Percentiles rank a stretch among this genome's conserved stretches.
Conservation (phyloP, 2,888 invertebrate species). For the Pandemis cinnamomeana region DNA sequence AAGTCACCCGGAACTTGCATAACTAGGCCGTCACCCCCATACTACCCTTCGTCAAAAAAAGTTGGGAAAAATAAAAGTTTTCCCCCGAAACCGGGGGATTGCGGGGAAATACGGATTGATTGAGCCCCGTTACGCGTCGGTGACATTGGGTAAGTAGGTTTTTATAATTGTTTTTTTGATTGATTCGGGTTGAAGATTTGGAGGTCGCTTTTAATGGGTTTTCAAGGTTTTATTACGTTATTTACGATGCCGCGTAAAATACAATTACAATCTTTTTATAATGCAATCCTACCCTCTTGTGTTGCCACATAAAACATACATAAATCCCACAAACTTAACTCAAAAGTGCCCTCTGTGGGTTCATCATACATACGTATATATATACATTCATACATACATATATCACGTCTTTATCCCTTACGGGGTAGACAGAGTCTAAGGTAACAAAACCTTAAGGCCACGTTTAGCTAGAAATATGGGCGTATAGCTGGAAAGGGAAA, state of each 20-base stretch:
- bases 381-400: too few relatives aligned
- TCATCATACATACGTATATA: too few relatives aligned
- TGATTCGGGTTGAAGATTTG: conserved; percentile 5
- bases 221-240: neutral
- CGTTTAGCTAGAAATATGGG: too few relatives aligned
- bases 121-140: conserved; percentile 42
- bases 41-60: conserved; percentile 73
- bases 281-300: too few relatives aligned
- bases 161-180: conserved; percentile 38
- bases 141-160: conserved; percentile 20
- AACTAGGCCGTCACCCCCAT: conserved; percentile 55
- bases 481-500: too few relatives aligned
- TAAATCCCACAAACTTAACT: too few relatives aligned
- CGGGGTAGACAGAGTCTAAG: too few relatives aligned
- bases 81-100: conserved; percentile 50
- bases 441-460: too few relatives aligned
- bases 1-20: conserved; percentile 45
- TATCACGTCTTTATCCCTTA: too few relatives aligned
- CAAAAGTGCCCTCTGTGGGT: too few relatives aligned
- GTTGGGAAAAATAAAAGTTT: conserved; percentile 67
- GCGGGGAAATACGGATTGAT: conserved; percentile 66
- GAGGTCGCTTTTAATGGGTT: neutral
- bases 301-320: too few relatives aligned
- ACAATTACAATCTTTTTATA: too few relatives aligned
- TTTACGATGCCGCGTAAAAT: neutral